Evolutionary conservation across 2,113 vertebrate genomes (phyloP), one percentile per base, ranked within the genome.

Genomic region (Oncorhynchus gorbuscha): DNA sequence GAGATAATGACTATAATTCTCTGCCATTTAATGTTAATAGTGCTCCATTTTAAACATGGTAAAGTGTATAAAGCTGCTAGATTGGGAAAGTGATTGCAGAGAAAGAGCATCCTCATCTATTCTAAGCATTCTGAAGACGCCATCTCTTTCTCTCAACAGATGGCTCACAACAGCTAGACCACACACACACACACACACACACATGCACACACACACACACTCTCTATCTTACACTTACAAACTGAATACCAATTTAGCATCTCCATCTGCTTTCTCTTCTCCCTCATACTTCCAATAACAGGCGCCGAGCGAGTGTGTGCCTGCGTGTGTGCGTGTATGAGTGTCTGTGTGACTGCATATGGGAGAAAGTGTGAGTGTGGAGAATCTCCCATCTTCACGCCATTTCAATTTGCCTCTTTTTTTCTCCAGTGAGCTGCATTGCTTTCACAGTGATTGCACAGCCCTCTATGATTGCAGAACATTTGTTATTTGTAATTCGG

Each of bases 181-280:
- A 69, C 30, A 35, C 30, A 30, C 28, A 32, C 26, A 30, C 67
- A 69, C 30, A 35, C 30, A 30, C 65, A 32, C 13, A 30, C 2
- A 18, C 28, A 30, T 12, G 12, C 28, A 64, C 61, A 64, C 22
- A 64, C 22, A 64, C 61, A 64, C 61, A 64, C 61, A 18, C 61
- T 16, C 61, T 16, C 61, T 45, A 11, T 11, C 39, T 12, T 45
- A n/a, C 30, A 35, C 32, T 35, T 12, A 69, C 32, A 79, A 82
- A 89, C 77, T 86, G 88, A 86, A 92, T 87, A 90, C 86, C 86
- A 89, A 89, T 90, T 84, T 85, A 84, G 81, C 71, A 79, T 49
- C 75, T 69, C 89, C 91, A 90, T 92, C 90, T 91, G 89, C 30
- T 91, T 90, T 55, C 51, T 55, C 51, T 89, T 82, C 78, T 78